Evolutionary conservation across 1,140 invertebrate genomes (phyloP).

Genomic region (Drosophila quadrilineata): DNA sequence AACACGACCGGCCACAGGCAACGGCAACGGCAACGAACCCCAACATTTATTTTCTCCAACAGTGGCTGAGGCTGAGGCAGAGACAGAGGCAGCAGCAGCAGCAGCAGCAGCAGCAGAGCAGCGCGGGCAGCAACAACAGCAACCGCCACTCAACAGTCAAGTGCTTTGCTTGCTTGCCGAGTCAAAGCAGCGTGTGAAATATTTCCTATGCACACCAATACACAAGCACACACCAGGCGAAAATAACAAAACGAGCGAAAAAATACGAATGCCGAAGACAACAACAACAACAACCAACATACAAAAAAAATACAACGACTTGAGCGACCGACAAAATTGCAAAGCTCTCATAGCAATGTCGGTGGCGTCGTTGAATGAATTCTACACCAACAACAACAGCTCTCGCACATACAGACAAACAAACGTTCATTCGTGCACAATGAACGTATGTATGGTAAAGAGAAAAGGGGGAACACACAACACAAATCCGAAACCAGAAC

Average conservation of each 20-base stretch:
- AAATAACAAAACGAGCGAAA: constrained; percentile 3
- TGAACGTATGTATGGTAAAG: too few species aligned
- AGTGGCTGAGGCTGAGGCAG: background rate
- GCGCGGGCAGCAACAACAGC: constrained; percentile 33
- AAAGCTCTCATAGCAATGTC: constrained; percentile 61
- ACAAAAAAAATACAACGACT: constrained; percentile 30
- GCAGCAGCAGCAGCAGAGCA: constrained; percentile 10
- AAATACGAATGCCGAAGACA: background rate
- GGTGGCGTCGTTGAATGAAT: constrained; percentile 60
- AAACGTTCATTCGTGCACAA: constrained; percentile 4
- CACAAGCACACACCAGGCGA: background rate
- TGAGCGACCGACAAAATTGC: constrained; percentile 61
- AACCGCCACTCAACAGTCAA: constrained; percentile 71
- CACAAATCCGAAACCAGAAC: constrained; percentile 80
- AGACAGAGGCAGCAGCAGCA: constrained; percentile 13
- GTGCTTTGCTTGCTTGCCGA: constrained; percentile 68
- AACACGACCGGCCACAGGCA: constrained; percentile 56
- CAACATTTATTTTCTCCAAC: constrained; percentile 13
- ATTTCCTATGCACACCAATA: constrained; percentile 54
- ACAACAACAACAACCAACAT: constrained; percentile 20
- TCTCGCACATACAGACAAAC: background rate
- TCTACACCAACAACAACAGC: constrained; percentile 48
- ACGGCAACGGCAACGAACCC: constrained; percentile 47
- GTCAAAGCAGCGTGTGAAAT: constrained; percentile 77
- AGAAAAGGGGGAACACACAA: constrained; percentile 36